A percentile compares a stretch with the other conserved stretches of the same genome.
These are phyloP conservation scores for Drosophila kambysellisi DNA, from an alignment of 2,888 invertebrate genomes.

Conservation along the genomic window DNA sequence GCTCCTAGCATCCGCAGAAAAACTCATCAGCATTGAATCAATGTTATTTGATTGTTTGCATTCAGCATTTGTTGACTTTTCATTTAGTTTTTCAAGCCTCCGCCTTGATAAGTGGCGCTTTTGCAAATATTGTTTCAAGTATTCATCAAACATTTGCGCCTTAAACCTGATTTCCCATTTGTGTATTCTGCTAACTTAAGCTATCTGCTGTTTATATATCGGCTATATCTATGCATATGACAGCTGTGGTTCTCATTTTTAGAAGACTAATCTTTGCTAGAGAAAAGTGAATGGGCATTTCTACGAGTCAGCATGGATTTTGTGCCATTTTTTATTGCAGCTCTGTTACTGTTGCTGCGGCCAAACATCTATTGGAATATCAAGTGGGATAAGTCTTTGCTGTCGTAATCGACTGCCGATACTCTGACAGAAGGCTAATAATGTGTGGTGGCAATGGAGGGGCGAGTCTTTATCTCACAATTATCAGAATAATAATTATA, in stretches of 20 bases:
- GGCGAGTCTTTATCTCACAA: background rate
- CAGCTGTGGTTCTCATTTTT: background rate
- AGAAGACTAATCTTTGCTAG: background rate
- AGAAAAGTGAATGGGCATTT: background rate
- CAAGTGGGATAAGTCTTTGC: background rate
- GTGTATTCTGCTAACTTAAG: conserved; percentile 16
- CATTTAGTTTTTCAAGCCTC: background rate
- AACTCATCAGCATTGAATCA: conserved; percentile 25
- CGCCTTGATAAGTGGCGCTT: conserved; percentile 9
- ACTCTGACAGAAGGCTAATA: background rate
- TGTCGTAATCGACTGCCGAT: background rate
- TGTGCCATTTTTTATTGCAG: background rate
- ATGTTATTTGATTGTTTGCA: conserved; percentile 40
- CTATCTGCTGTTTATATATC: background rate
- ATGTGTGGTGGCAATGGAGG: background rate
- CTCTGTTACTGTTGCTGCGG: background rate
- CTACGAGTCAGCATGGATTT: background rate
- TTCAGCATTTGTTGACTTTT: conserved; percentile 38
- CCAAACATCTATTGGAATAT: background rate
- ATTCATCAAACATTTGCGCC: conserved; percentile 34
- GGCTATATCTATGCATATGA: background rate
- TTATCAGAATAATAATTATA: background rate
- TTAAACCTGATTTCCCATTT: conserved; percentile 23
- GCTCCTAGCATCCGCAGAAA: background rate
- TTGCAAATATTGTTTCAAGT: conserved; percentile 41